These are phyloP conservation scores for Choreutis nemorana DNA, from an alignment of 2,888 invertebrate genomes.

Conservation along the genomic window DNA sequence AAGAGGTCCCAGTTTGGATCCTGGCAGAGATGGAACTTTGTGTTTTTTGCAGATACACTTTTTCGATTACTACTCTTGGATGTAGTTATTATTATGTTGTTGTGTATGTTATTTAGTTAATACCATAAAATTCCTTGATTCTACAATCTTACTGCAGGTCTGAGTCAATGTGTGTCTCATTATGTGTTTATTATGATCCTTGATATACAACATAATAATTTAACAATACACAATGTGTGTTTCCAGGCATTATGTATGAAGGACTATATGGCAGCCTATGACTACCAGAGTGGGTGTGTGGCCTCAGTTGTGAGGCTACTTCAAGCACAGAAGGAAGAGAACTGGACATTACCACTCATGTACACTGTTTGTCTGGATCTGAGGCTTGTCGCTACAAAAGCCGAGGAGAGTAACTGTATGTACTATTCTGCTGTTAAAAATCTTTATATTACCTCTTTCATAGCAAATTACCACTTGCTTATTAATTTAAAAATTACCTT, in stretches of 20 bases:
- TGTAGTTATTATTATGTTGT: no score
- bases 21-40: no score
- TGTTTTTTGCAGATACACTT: no score
- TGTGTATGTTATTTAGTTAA: no score
- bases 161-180: no score
- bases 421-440: constrained; percentile 6
- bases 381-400: constrained; percentile 81
- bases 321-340: constrained; percentile 90
- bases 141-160: no score
- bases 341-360: constrained; percentile 97
- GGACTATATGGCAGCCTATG: constrained; percentile 75
- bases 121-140: no score
- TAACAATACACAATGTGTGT: no score
- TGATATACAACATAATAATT: no score
- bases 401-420: constrained; percentile 65
- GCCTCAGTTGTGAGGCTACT: constrained; percentile 83
- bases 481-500: constrained; percentile 1
- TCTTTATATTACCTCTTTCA: neutral
- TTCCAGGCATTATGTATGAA: constrained; percentile 44
- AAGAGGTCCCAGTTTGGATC: no score
- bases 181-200: no score
- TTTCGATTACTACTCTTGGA: no score
- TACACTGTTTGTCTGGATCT: constrained; percentile 90
- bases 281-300: constrained; percentile 79
- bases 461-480: neutral